Conservation (phyloP, 2,888 invertebrate genomes). For the Smittia aterrima region DNA sequence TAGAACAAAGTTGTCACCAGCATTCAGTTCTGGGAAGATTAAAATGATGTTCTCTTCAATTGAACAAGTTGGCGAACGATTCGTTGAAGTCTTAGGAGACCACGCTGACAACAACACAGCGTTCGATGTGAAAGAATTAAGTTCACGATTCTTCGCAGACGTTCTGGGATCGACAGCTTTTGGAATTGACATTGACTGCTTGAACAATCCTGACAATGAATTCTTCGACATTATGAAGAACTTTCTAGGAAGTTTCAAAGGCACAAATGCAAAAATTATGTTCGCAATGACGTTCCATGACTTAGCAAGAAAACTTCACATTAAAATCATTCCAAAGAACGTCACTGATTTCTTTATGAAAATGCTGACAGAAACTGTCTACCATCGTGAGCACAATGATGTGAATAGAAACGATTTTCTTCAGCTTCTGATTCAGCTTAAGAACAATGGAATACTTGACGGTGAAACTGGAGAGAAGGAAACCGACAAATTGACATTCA, state of each 20-base stretch:
- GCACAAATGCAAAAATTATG: background rate
- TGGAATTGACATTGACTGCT: conserved; percentile 55
- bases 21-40: conserved; percentile 45
- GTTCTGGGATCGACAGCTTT: conserved; percentile 29
- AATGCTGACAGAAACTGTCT: conserved; percentile 51
- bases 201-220: conserved; percentile 58
- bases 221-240: conserved; percentile 54
- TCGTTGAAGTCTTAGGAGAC: conserved; percentile 6
- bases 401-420: conserved; percentile 51
- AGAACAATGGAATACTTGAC: conserved; percentile 46
- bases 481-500: conserved; percentile 49
- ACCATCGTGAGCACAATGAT: conserved; percentile 48
- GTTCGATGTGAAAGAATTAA: background rate
- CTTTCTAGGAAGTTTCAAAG: background rate
- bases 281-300: conserved; percentile 7
- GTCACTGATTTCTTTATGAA: conserved; percentile 50
- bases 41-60: conserved; percentile 46
- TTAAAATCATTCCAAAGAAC: background rate
- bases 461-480: too few species aligned
- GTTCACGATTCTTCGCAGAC: conserved; percentile 19
- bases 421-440: conserved; percentile 51
- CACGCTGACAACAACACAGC: conserved; percentile 43
- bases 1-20: conserved; percentile 43
- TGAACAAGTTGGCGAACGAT: conserved; percentile 45
- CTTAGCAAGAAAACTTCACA: conserved; percentile 47